A percentile compares a stretch with the other conserved stretches of the same genome.
These are phyloP conservation scores for Chascanopsetta lugubris DNA, from an alignment of 2,113 vertebrate genomes.

Conservation along the genomic window DNA sequence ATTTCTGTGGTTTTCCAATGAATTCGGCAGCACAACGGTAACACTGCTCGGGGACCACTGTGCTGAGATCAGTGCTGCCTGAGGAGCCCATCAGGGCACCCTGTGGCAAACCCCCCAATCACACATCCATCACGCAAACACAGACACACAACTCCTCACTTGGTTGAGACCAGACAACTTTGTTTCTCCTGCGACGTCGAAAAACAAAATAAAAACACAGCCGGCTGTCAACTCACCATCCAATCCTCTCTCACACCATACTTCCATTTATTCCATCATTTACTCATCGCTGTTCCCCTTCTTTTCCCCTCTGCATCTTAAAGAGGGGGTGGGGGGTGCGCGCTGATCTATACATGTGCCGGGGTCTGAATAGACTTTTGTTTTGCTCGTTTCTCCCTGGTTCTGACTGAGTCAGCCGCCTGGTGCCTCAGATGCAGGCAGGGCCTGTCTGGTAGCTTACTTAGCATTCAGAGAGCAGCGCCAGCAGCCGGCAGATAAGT, in stretches of 20 bases:
- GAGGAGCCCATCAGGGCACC: slow-evolving; percentile 32
- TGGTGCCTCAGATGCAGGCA: slow-evolving; percentile 81
- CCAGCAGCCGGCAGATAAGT: slow-evolving; percentile 40
- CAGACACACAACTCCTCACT: slow-evolving; percentile 9
- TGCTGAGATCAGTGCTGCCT: slow-evolving; percentile 40
- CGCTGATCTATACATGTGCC: slow-evolving; percentile 85
- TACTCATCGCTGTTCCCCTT: slow-evolving; percentile 67
- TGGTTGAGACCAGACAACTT: too few relatives aligned
- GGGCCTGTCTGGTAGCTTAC: slow-evolving; percentile 84
- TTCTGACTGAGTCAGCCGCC: slow-evolving; percentile 93
- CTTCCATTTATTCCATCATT: slow-evolving; percentile 78
- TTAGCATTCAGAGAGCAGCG: slow-evolving; percentile 88
- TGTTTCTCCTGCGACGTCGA: too few relatives aligned
- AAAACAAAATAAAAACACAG: slow-evolving; percentile 62
- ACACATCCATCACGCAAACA: neutral
- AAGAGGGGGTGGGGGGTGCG: slow-evolving; percentile 86
- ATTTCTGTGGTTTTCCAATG: slow-evolving; percentile 23
- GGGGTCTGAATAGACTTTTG: slow-evolving; percentile 94
- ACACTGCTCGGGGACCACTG: slow-evolving; percentile 29
- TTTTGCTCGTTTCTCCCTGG: slow-evolving; percentile 91
- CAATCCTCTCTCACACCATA: slow-evolving; percentile 67
- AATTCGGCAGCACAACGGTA: slow-evolving; percentile 28
- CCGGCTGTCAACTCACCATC: slow-evolving; percentile 88
- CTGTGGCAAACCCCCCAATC: slow-evolving; percentile 26
- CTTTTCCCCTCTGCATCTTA: slow-evolving; percentile 69